Percentiles rank a stretch among this genome's conserved stretches.
phyloP scores from a whole-genome alignment of 2,888 invertebrate species.

The Hydriomena furcata region DNA sequence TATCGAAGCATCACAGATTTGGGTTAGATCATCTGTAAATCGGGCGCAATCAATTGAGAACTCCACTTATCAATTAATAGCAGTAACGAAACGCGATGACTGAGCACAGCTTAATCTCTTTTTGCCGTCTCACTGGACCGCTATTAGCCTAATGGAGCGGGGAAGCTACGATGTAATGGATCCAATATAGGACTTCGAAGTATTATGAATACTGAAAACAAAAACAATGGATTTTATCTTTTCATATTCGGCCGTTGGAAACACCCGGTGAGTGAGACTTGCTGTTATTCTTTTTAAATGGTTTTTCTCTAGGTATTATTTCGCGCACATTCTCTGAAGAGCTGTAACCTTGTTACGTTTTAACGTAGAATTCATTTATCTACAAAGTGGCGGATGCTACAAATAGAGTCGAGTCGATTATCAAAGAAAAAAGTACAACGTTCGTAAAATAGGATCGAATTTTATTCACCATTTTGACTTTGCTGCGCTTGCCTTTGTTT shows the following conservation, averaged over 20 bases:
- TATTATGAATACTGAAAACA: too few relatives aligned
- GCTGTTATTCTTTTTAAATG: constrained; percentile 35
- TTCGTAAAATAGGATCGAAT: not conserved
- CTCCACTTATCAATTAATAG: constrained; percentile 68
- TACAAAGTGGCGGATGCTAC: not conserved
- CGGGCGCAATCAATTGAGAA: constrained; percentile 51
- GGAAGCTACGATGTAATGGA: constrained; percentile 52
- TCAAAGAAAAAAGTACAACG: not conserved
- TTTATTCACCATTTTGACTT: not conserved
- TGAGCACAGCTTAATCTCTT: constrained; percentile 70
- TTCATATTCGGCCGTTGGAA: constrained; percentile 33
- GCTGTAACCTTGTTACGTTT: constrained; percentile 1
- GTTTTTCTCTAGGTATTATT: constrained; percentile 28
- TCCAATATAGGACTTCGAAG: constrained; percentile 53
- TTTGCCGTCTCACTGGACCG: constrained; percentile 71
- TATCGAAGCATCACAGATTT: constrained; percentile 5
- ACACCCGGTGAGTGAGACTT: constrained; percentile 34
- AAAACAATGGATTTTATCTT: constrained; percentile 45
- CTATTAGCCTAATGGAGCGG: constrained; percentile 74
- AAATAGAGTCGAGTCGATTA: not conserved
- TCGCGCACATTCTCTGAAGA: constrained; percentile 5
- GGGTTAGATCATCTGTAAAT: constrained; percentile 30
- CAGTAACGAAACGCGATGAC: constrained; percentile 64
- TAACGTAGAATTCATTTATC: constrained; percentile 6
- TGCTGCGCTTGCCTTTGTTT: too few relatives aligned